These are phyloP conservation scores for Eueremaeus valkanovi DNA, from an alignment of 2,888 invertebrate genomes.

Conservation along the genomic window DNA sequence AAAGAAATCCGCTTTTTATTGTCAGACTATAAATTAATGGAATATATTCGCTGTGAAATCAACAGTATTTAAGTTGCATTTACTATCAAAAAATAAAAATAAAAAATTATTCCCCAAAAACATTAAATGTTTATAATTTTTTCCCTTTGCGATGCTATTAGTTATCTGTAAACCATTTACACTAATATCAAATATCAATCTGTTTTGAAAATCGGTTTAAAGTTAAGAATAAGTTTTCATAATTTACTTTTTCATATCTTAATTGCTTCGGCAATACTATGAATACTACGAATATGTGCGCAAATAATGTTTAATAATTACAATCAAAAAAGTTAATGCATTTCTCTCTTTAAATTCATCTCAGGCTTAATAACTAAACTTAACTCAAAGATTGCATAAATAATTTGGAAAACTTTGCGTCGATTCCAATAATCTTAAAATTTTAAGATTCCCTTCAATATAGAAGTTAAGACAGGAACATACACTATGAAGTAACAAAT, in stretches of 20 bases:
- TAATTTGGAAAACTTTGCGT: not conserved
- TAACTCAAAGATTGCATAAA: not conserved
- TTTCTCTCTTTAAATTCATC: not conserved
- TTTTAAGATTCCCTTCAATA: not conserved
- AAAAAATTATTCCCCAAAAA: not conserved
- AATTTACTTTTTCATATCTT: not conserved
- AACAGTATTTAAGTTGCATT: not conserved
- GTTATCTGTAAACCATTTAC: conserved; percentile 21
- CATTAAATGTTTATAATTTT: conserved; percentile 3
- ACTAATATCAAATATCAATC: conserved; percentile 4
- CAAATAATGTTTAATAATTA: conserved; percentile 10
- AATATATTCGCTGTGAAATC: conserved; percentile 24
- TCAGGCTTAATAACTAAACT: too few species aligned
- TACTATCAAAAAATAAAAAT: not conserved
- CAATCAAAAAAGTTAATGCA: not conserved
- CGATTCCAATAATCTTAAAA: not conserved
- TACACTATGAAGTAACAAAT: too few species aligned
- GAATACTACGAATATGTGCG: not conserved
- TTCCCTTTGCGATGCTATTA: not conserved
- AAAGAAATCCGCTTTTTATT: conserved; percentile 11
- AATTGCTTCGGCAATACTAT: not conserved
- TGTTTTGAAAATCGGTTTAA: conserved; percentile 17
- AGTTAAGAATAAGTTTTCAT: too few species aligned
- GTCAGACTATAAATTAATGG: conserved; percentile 13
- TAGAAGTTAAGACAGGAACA: too few species aligned